Conservation (phyloP, 1,140 invertebrate species). For the Rhagoletis pomonella region DNA sequence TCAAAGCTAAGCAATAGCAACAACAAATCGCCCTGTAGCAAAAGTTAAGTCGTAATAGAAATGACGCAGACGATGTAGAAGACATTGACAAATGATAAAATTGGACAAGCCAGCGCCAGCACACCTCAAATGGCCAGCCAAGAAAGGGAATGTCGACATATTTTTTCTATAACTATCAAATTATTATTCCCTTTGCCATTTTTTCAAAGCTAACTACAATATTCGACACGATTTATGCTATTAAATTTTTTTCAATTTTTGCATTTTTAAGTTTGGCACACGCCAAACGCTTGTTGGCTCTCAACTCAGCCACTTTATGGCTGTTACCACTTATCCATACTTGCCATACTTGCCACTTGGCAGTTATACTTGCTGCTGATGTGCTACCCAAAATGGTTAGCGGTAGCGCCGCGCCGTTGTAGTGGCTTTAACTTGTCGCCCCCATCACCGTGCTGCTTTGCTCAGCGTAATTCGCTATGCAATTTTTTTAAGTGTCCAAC, state of each 20-base stretch:
- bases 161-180: neutral
- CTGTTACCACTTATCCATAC: neutral
- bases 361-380: neutral
- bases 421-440: neutral
- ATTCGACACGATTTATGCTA: constrained; percentile 30
- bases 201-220: neutral
- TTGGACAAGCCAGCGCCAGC: constrained; percentile 15
- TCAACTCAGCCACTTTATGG: neutral
- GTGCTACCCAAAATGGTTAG: constrained; percentile 8
- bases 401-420: neutral
- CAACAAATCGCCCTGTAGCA: neutral
- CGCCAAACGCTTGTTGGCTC: neutral
- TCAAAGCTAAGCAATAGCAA: neutral
- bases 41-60: neutral
- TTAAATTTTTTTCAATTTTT: constrained; percentile 28
- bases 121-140: neutral
- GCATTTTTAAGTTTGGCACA: constrained; percentile 37
- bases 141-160: neutral
- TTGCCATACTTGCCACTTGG: constrained; percentile 3
- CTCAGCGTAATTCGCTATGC: constrained; percentile 28
- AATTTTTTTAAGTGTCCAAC: constrained; percentile 37
- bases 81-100: constrained; percentile 43
- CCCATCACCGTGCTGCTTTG: neutral
- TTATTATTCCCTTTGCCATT: neutral
- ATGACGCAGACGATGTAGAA: neutral